Evolutionary conservation across 2,888 invertebrate species (phyloP), one percentile per base, ranked within the genome.

Genomic region (Hoplodrina ambigua): DNA sequence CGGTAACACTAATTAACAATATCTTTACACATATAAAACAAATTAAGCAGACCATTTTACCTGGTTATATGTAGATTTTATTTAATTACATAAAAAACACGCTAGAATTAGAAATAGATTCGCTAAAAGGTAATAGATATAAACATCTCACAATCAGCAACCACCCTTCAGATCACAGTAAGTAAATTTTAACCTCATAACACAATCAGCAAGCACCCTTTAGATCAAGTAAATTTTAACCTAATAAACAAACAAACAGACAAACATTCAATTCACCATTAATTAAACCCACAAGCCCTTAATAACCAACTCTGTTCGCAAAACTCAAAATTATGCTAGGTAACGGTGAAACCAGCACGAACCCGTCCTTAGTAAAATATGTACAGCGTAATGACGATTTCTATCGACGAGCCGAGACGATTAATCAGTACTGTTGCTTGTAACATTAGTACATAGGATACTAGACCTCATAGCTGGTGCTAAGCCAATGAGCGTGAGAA

Each of bases 301-400:
- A 73, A 67, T 67, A 68, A 58, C 57, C 46, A 68, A 57, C 67
- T 64, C 19, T 64, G 66, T 56, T 46, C 54, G 68, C 65, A 72
- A 73, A 82, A 69, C 71, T 82, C 60, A 72, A 72, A 76, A 77
- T 82, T 69, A 82, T 76, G 70, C 74, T 72, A 76, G 61, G 49
- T 81, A 82, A 82, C 82, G 82, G 82, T 82, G 70, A 82, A 82
- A 76, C 80, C 41, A 69, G 62, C 62, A 17, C 41, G 17, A 75
- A 75, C 80, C 75, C 57, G 78, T 74, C 72, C 62, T 55, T 62
- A 80, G 75, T 85, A 80, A 85, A 85, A 82, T 83, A 86, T 86
- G 77, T 80, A 75, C 79, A 68, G 68, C 69, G 55, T 85, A 81
- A 85, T 85, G 79, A 85, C 75, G 85, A 84, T 83, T 81, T 85